Base-by-base conservation (phyloP, 1,140 invertebrate genomes). In the Tribolium castaneum region DNA sequence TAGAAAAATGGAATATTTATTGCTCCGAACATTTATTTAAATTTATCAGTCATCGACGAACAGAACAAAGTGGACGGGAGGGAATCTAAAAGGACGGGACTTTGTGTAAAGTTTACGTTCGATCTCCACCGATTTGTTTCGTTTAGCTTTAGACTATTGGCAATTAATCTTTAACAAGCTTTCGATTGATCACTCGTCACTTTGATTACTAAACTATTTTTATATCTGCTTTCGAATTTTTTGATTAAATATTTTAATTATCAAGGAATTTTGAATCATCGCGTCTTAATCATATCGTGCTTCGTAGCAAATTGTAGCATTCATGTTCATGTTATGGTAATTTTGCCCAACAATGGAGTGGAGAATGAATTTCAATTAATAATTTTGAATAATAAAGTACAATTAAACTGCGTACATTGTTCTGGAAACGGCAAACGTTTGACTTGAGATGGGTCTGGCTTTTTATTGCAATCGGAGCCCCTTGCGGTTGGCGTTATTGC, bases 1-100 rank as follows among this genome's bases (percentile, higher is more conserved):
- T 9, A 35, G 30, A 66, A 66, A 39, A 66, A 66, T 22, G 25
- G 7, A 13, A 66, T 66, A 66, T 66, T 66, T 66, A 66, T 66
- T 66, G 59, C 59, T 13, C 4, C 2, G n/a, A 66, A 30, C 59
- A 34, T 66, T 66, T 66, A 66, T 66, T 66, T 66, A 34, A 66
- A 66, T 66, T 66, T 14, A 66, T 66, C 59, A 66, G 19, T 66
- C 59, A 22, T 35, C 25, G 39, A 45, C 9, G 0, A 25, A 35
- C 1, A 66, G 30, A 66, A 66, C 59, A 66, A 66, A 66, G 19
- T 35, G 12, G 4, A 4, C 22, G 14, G 4, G 25, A 22, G 30
- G n/a, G 9, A 45, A 45, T 39, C 4, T 3, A 3, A 10, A 3
- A 39, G 1, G 34, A 39, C 34, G 34, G 34, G 34, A 39, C 9